These are phyloP conservation scores for Ceraclea dissimilis DNA, from an alignment of 2,888 invertebrate species.

Conservation along the genomic window DNA sequence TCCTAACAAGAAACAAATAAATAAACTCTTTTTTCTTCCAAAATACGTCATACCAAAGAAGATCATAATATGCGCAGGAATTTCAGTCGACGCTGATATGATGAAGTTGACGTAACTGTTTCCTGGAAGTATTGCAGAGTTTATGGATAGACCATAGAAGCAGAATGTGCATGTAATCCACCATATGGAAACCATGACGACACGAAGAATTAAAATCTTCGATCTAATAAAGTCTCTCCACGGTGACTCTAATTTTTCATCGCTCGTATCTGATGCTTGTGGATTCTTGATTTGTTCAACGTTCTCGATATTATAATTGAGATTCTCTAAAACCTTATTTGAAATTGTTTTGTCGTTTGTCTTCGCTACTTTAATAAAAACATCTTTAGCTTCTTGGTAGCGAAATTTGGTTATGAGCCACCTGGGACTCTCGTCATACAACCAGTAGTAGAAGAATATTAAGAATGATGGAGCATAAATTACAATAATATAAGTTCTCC, in stretches of 20 bases:
- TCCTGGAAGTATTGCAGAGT: conserved; percentile 66
- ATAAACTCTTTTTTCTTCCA: conserved; percentile 57
- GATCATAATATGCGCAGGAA: conserved; percentile 63
- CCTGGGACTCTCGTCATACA: conserved; percentile 58
- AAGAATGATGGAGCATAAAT: conserved; percentile 58
- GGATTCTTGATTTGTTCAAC: conserved; percentile 32
- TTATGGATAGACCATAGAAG: conserved; percentile 73
- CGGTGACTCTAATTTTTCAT: conserved; percentile 28
- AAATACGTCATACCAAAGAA: conserved; percentile 54
- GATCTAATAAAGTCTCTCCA: conserved; percentile 47
- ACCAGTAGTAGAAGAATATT: conserved; percentile 53
- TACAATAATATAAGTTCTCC: conserved; percentile 54
- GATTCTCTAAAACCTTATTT: conserved; percentile 38
- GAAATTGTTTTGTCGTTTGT: conserved; percentile 50
- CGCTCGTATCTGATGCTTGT: conserved; percentile 20
- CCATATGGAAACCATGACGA: conserved; percentile 60
- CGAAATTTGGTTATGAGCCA: conserved; percentile 66
- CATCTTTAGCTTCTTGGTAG: conserved; percentile 53
- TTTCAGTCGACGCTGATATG: conserved; percentile 55
- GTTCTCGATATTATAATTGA: conserved; percentile 28
- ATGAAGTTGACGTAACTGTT: conserved; percentile 74
- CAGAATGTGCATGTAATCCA: conserved; percentile 77
- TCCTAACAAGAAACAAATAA: conserved; percentile 55
- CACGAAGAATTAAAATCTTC: conserved; percentile 47
- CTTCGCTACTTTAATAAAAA: conserved; percentile 58